Evolutionary conservation across 2,113 vertebrate genomes (phyloP).

Genomic region (Columbina picui): DNA sequence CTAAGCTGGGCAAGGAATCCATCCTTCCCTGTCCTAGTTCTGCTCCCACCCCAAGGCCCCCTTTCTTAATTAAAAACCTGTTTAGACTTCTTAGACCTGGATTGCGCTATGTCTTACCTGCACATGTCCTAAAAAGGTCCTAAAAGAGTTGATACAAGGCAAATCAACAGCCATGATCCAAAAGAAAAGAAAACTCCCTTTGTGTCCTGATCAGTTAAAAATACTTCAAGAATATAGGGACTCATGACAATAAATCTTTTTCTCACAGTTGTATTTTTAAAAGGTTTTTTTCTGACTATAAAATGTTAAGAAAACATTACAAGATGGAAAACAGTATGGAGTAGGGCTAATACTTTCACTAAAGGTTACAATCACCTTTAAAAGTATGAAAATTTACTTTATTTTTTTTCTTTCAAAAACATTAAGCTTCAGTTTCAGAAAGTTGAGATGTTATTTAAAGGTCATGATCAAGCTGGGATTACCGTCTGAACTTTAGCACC

Average conservation of each 20-base stretch:
- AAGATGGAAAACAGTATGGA: neutral
- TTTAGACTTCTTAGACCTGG: neutral
- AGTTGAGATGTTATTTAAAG: neutral
- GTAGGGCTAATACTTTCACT: neutral
- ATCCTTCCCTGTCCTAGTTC: neutral
- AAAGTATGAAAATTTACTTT: neutral
- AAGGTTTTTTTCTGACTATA: neutral
- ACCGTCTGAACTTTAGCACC: neutral
- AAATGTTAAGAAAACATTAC: neutral
- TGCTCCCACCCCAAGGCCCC: neutral
- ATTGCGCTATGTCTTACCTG: neutral
- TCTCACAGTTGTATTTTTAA: neutral
- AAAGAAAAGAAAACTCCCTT: neutral
- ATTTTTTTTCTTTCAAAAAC: neutral
- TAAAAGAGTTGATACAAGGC: neutral
- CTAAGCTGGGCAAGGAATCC: neutral
- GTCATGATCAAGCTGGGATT: neutral
- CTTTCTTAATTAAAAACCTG: constrained; percentile 17
- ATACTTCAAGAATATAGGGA: neutral
- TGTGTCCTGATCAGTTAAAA: neutral
- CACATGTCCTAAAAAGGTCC: neutral
- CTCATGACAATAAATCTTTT: neutral
- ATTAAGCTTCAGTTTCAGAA: neutral
- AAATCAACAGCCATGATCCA: neutral
- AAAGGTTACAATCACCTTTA: neutral